phyloP scores from a whole-genome alignment of 37 sponge, comb jelly and placozoan genomes.

The Cladorhizidae sp. region DNA sequence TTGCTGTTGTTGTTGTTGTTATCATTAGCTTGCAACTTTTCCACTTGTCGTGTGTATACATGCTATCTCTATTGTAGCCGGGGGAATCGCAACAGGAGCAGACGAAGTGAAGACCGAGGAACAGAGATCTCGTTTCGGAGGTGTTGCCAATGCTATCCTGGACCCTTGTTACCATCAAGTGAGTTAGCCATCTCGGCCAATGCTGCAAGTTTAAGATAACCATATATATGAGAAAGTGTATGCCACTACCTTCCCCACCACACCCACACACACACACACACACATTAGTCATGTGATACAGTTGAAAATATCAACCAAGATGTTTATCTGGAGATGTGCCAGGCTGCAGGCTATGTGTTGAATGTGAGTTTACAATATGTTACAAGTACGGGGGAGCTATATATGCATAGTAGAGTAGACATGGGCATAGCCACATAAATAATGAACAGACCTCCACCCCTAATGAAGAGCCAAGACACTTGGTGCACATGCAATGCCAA shows the following conservation, averaged over 20 bases:
- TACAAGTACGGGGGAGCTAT: too few relatives aligned
- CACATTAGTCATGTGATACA: constrained; percentile 81
- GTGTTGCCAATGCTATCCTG: constrained; percentile 67
- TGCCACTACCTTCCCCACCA: too few relatives aligned
- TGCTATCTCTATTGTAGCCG: constrained; percentile 49
- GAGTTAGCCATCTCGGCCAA: not conserved
- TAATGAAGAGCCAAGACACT: too few relatives aligned
- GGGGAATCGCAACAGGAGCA: constrained; percentile 79
- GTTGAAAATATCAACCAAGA: constrained; percentile 62
- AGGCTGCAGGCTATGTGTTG: constrained; percentile 69
- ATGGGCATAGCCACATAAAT: too few relatives aligned
- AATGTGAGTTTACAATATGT: constrained; percentile 57
- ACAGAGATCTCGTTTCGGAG: constrained; percentile 52
- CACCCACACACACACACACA: too few relatives aligned
- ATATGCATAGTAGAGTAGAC: too few relatives aligned
- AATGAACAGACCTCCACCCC: too few relatives aligned
- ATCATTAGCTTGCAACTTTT: not conserved
- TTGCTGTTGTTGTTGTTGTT: not conserved
- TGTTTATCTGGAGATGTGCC: constrained; percentile 59
- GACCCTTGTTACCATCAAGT: constrained; percentile 90
- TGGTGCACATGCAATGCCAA: too few relatives aligned
- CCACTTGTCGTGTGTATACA: not conserved
- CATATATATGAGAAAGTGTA: not conserved
- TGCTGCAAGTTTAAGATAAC: not conserved
- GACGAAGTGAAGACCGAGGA: constrained; percentile 68